Conservation (phyloP, 2,888 invertebrate species). For the Dioctria linearis region DNA sequence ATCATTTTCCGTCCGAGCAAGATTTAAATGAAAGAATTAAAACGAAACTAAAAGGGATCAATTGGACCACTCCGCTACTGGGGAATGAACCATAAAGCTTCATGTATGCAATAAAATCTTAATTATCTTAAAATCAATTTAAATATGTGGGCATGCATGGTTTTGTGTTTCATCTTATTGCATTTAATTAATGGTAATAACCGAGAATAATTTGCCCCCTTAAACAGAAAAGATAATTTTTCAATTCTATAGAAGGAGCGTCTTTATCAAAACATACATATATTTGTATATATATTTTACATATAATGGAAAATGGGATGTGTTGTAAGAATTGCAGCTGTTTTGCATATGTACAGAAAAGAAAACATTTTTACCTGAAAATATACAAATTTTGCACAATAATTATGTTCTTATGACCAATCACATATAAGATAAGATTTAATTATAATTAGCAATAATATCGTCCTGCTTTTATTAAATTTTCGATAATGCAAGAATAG, state of each 20-base stretch:
- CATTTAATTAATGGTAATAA: slow-evolving; percentile 25
- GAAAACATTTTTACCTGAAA: background rate
- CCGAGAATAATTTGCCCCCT: slow-evolving; percentile 22
- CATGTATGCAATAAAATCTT: background rate
- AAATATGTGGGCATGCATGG: background rate
- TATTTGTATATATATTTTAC: too few relatives aligned
- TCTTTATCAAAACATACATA: background rate
- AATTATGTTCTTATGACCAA: too few relatives aligned
- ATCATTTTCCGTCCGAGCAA: too few relatives aligned
- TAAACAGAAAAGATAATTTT: background rate
- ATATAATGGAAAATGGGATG: too few relatives aligned
- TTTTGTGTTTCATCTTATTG: background rate
- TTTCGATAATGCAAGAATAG: too few relatives aligned
- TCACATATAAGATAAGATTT: too few relatives aligned
- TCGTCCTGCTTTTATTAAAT: too few relatives aligned
- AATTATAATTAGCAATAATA: too few relatives aligned
- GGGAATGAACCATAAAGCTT: background rate
- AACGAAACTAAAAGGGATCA: too few relatives aligned
- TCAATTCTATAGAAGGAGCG: background rate
- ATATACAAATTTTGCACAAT: background rate
- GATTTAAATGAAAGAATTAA: too few relatives aligned
- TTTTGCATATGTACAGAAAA: background rate
- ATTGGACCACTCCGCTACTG: too few relatives aligned
- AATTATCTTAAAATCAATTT: slow-evolving; percentile 4
- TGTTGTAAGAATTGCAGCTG: background rate